A percentile compares a stretch with the other conserved stretches of the same genome.
These are phyloP conservation scores for Hyposoter didymator DNA, from an alignment of 2,888 invertebrate genomes.

Conservation along the genomic window DNA sequence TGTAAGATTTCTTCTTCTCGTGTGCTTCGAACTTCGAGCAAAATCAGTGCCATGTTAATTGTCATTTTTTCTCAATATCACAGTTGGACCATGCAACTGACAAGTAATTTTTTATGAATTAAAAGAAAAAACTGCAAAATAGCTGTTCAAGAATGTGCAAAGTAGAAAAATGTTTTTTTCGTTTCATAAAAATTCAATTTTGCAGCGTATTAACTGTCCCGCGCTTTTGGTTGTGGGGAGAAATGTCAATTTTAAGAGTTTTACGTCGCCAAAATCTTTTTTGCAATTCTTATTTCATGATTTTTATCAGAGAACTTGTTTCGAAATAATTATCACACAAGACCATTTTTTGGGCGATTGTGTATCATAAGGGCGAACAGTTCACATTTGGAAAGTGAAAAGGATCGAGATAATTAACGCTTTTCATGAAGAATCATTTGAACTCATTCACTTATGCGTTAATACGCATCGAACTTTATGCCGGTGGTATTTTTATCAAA, in stretches of 20 bases:
- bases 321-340: not conserved
- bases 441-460: not conserved
- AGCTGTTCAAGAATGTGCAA: too few relatives aligned
- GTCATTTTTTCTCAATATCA: not conserved
- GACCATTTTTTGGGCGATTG: not conserved
- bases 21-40: not conserved
- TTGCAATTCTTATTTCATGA: too few relatives aligned
- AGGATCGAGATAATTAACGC: not conserved
- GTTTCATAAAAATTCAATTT: too few relatives aligned
- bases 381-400: not conserved
- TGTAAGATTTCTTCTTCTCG: not conserved
- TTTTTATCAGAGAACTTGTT: not conserved
- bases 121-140: too few relatives aligned
- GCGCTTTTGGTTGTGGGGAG: too few relatives aligned
- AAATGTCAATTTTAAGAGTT: too few relatives aligned
- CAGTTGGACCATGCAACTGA: too few relatives aligned
- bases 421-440: not conserved
- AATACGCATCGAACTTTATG: not conserved
- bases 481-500: not conserved
- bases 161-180: too few relatives aligned
- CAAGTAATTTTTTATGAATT: too few relatives aligned
- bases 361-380: not conserved
- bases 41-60: not conserved
- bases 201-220: too few relatives aligned
- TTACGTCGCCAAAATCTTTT: too few relatives aligned